Base-by-base conservation (phyloP, 1,140 invertebrate species). In the Schmidtea mediterranea region DNA sequence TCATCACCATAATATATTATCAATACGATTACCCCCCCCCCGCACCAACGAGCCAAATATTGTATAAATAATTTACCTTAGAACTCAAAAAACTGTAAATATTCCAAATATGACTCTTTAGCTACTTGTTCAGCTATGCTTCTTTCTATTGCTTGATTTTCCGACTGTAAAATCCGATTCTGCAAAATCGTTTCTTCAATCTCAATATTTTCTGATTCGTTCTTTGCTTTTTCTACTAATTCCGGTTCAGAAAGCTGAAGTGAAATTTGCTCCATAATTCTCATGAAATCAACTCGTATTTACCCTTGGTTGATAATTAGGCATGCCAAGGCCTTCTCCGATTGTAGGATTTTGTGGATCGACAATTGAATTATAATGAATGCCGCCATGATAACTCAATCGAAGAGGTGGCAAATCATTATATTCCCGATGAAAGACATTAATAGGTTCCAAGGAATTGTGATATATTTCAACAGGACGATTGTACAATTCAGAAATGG, bases 61-160 rank as follows among this genome's bases (percentile, higher is more conserved):
- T n/a, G n/a, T n/a, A n/a, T n/a, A n/a, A n/a, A n/a, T n/a, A n/a
- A n/a, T n/a, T n/a, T n/a, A n/a, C n/a, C n/a, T n/a, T n/a, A n/a
- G n/a, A n/a, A n/a, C n/a, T n/a, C n/a, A n/a, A n/a, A n/a, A n/a
- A n/a, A n/a, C n/a, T n/a, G n/a, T n/a, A n/a, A n/a, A n/a, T n/a
- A n/a, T n/a, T n/a, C n/a, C n/a, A n/a, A 69, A 61, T 86, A 87
- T 49, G 79, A 82, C 63, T 87, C 82, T 22, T 79, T 66, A 0
- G 80, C 80, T 3, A 69, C 63, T 68, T 87, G 80, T 63, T 86
- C 80, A 59, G 82, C 78, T 48, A 89, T 79, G 22, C 78, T 78
- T 63, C 87, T 80, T 61, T 82, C 82, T 1, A 83, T 89, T 12
- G 81, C 77, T 63, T 89, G 81, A 79, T 80, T 86, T 62, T 89